Evolutionary conservation across 2,113 vertebrate species (phyloP).

Genomic region (Dipodomys merriami): DNA sequence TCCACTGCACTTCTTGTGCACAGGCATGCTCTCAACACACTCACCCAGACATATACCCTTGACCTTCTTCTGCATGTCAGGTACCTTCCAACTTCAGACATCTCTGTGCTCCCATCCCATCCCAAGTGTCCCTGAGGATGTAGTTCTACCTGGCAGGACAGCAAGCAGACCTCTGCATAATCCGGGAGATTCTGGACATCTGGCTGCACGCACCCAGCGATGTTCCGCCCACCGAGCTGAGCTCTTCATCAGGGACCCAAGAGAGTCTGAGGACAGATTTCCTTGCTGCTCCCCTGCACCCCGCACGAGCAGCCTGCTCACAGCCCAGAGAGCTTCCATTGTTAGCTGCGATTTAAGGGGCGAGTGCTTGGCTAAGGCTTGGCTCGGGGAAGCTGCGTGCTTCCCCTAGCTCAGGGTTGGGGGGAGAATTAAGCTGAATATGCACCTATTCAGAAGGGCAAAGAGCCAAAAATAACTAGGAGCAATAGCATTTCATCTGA

Average conservation of each 20-base stretch:
- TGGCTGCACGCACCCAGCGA: neutral
- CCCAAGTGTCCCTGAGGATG: neutral
- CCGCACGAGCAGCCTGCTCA: neutral
- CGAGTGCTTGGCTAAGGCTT: conserved; percentile 12
- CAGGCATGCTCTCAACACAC: neutral
- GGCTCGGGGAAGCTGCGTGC: conserved; percentile 36
- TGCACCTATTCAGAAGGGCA: conserved; percentile 78
- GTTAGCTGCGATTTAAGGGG: neutral
- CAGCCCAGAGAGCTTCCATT: neutral
- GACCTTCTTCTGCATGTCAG: neutral
- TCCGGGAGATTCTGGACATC: neutral
- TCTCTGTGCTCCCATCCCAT: neutral
- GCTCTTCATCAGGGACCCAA: neutral
- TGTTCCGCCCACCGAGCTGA: neutral
- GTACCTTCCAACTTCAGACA: neutral
- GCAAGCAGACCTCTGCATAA: neutral
- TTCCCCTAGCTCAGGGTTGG: conserved; percentile 34
- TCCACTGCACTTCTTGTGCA: neutral
- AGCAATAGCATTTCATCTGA: conserved; percentile 76
- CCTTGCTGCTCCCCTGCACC: neutral
- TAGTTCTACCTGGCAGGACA: neutral
- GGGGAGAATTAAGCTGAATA: conserved; percentile 65
- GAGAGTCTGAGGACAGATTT: neutral
- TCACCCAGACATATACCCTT: neutral
- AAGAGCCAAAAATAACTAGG: conserved; percentile 79